phyloP scores from a whole-genome alignment of 2,888 invertebrate species.

The Patella pellucida region DNA sequence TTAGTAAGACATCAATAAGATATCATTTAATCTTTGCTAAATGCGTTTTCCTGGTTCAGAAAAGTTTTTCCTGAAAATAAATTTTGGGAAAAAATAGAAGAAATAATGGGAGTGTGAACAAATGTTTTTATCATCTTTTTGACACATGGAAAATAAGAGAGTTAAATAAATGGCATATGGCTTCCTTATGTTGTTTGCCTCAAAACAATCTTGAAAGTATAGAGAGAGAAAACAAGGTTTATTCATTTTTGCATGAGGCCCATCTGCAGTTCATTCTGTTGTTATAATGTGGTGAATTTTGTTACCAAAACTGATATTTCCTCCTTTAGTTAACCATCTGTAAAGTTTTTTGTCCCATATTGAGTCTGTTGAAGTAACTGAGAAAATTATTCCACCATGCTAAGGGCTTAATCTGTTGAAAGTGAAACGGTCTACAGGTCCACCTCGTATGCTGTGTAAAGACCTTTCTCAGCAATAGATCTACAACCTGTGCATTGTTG shows the following conservation, averaged over 20 bases:
- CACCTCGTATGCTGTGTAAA: too few relatives aligned
- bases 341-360: too few relatives aligned
- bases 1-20: too few relatives aligned
- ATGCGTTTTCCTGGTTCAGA: too few relatives aligned
- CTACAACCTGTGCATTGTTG: too few relatives aligned
- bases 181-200: neutral
- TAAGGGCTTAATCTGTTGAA: too few relatives aligned
- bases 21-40: too few relatives aligned
- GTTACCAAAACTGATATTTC: neutral
- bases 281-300: neutral
- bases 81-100: neutral
- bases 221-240: neutral
- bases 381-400: too few relatives aligned
- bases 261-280: neutral
- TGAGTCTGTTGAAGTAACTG: too few relatives aligned
- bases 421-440: too few relatives aligned
- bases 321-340: neutral
- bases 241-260: neutral
- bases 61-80: too few relatives aligned
- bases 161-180: constrained; percentile 4
- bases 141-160: constrained; percentile 11
- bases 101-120: constrained; percentile 7
- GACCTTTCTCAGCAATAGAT: too few relatives aligned
- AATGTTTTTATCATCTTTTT: constrained; percentile 11
- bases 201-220: constrained; percentile 8